Percentiles rank a stretch among this genome's conserved stretches.
phyloP scores from a whole-genome alignment of 2,113 vertebrate genomes.

The Perognathus longimembris region DNA sequence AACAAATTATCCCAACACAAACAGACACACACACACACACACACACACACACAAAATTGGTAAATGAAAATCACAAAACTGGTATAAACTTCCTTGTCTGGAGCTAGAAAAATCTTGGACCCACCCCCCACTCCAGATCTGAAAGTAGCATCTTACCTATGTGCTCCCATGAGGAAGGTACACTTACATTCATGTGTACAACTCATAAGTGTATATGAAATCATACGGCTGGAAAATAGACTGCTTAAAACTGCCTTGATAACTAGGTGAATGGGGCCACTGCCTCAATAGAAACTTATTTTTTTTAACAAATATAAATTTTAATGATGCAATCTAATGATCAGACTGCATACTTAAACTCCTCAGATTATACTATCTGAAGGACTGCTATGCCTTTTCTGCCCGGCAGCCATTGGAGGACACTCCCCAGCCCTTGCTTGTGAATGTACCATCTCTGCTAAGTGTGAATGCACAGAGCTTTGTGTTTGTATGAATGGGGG shows the following conservation, averaged over 20 bases:
- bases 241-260: not conserved
- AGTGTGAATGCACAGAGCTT: constrained; percentile 85
- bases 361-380: constrained; percentile 74
- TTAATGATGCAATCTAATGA: constrained; percentile 43
- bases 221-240: not conserved
- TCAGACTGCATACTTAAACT: constrained; percentile 73
- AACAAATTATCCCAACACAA: too few species aligned
- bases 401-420: constrained; percentile 79
- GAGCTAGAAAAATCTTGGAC: not conserved
- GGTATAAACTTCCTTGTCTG: not conserved
- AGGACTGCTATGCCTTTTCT: constrained; percentile 80
- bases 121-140: not conserved
- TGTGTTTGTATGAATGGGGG: constrained; percentile 90
- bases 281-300: not conserved
- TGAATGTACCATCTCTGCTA: constrained; percentile 86
- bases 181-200: not conserved
- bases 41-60: not conserved
- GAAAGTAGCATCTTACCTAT: not conserved
- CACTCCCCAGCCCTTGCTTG: constrained; percentile 76
- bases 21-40: too few species aligned
- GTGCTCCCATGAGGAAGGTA: not conserved
- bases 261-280: not conserved
- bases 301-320: constrained; percentile 48
- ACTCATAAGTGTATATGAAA: not conserved
- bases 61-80: constrained; percentile 32